Evolutionary conservation across 2,888 invertebrate species (phyloP).

Genomic region (Plebejus melissa): DNA sequence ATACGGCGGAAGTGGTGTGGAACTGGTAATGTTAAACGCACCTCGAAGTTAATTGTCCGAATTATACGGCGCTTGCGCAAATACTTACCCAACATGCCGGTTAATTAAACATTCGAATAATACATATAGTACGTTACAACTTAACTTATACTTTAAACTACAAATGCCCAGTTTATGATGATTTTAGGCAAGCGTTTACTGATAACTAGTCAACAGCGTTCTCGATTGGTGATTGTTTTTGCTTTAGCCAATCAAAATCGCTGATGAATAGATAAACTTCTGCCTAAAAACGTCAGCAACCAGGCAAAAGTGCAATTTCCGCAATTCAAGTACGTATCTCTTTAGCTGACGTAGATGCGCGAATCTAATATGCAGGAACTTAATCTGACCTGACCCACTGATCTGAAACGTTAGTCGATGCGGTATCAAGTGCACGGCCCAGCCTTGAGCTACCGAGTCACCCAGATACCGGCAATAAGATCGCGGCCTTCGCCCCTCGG

Average conservation of each 20-base stretch:
- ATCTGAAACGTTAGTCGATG: neutral
- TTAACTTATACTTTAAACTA: neutral
- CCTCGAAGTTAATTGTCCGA: neutral
- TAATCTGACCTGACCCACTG: constrained; percentile 13
- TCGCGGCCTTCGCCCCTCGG: neutral
- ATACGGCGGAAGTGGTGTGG: neutral
- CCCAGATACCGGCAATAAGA: neutral
- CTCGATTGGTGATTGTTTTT: neutral
- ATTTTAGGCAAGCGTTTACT: neutral
- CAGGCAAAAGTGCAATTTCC: neutral
- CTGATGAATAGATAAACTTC: too few relatives aligned
- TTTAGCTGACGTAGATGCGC: neutral
- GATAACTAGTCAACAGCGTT: neutral
- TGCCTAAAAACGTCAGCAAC: too few relatives aligned
- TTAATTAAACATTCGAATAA: neutral
- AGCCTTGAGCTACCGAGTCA: constrained; percentile 4
- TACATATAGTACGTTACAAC: neutral
- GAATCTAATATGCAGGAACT: neutral
- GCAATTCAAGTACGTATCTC: neutral
- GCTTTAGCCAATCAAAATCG: too few relatives aligned
- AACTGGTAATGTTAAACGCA: neutral
- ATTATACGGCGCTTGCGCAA: constrained; percentile 2
- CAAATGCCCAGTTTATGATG: neutral
- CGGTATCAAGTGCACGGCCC: constrained; percentile 6
- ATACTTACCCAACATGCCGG: neutral